Evolutionary conservation across 1,140 invertebrate species (phyloP).

Genomic region (Calycopis cecrops): DNA sequence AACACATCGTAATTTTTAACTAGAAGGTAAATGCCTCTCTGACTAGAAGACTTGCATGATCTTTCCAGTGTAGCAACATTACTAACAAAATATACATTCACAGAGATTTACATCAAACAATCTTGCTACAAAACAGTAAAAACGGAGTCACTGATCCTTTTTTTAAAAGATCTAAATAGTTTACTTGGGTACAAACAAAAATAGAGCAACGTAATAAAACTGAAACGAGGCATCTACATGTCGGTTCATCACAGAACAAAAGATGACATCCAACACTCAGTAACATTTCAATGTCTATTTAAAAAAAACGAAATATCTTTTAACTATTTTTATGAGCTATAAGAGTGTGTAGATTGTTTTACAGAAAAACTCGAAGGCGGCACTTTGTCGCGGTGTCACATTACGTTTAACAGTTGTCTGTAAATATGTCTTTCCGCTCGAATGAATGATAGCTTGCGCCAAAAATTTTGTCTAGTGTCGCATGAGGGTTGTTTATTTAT

Average conservation of each 20-base stretch:
- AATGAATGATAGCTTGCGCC: conserved; percentile 59
- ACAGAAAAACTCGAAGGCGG: conserved; percentile 64
- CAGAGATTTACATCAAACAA: background rate
- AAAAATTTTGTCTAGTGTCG: conserved; percentile 36
- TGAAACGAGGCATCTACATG: conserved; percentile 53
- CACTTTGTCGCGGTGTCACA: conserved; percentile 61
- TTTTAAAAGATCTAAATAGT: conserved; percentile 37
- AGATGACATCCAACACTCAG: conserved; percentile 69
- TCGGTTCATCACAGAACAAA: conserved; percentile 72
- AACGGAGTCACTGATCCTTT: background rate
- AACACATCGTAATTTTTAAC: too few relatives aligned
- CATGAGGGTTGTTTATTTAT: conserved; percentile 24
- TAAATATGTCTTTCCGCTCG: conserved; percentile 65
- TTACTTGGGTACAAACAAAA: conserved; percentile 54
- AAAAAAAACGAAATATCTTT: conserved; percentile 67
- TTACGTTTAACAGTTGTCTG: conserved; percentile 60
- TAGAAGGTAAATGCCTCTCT: too few relatives aligned
- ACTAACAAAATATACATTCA: too few relatives aligned
- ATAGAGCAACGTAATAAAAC: conserved; percentile 64
- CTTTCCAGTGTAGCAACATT: too few relatives aligned
- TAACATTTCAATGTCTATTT: conserved; percentile 71
- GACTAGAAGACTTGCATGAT: too few relatives aligned
- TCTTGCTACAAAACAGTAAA: conserved; percentile 3
- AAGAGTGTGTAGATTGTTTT: conserved; percentile 71
- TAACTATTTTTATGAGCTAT: conserved; percentile 69